phyloP scores from a whole-genome alignment of 1,140 invertebrate genomes.

The Acromyrmex heyeri region DNA sequence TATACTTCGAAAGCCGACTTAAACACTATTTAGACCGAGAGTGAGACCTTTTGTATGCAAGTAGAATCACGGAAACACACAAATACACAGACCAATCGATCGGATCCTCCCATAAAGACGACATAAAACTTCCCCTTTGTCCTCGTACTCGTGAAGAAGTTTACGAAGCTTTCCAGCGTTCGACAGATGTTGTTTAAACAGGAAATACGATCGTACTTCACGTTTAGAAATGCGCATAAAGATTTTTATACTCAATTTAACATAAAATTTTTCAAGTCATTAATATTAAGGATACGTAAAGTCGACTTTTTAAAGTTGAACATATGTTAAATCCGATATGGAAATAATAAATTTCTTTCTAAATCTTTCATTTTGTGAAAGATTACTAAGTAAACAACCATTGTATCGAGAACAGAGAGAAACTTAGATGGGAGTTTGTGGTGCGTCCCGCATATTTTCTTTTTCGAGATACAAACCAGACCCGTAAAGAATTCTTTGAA shows the following conservation, averaged over 20 bases:
- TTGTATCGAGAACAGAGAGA: neutral
- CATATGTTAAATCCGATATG: neutral
- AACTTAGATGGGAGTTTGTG: constrained; percentile 1
- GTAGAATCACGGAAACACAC: neutral
- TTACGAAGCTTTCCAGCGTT: neutral
- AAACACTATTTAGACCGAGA: neutral
- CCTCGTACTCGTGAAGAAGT: neutral
- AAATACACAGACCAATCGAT: constrained; percentile 22
- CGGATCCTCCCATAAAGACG: neutral
- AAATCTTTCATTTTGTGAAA: neutral
- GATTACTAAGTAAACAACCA: neutral
- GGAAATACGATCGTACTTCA: neutral
- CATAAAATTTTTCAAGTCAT: neutral
- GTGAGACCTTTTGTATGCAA: constrained; percentile 27
- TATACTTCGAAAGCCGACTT: neutral
- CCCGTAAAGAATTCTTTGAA: neutral
- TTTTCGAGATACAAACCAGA: constrained; percentile 23
- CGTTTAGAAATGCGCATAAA: neutral
- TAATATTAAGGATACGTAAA: too few relatives aligned
- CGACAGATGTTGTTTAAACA: neutral
- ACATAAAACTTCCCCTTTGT: constrained; percentile 3
- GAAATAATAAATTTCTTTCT: neutral
- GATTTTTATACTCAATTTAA: neutral
- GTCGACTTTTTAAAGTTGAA: too few relatives aligned
- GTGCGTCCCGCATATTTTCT: neutral